A percentile compares a stretch with the other conserved stretches of the same genome.
phyloP scores from a whole-genome alignment of 2,888 invertebrate species.

The Acrobasis repandana region DNA sequence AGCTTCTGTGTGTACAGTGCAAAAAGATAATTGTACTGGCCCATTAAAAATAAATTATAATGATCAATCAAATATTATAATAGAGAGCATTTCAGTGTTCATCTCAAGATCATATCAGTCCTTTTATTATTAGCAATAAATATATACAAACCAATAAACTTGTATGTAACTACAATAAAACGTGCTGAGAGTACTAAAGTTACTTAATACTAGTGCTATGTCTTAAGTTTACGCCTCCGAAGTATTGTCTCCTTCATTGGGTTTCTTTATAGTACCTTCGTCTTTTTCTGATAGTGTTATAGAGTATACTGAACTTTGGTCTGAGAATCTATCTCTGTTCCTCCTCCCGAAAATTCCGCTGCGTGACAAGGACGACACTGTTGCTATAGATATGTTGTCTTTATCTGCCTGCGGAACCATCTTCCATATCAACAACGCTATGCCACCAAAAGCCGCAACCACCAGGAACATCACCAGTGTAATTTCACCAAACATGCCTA shows the following conservation, averaged over 20 bases:
- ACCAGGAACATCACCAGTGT: constrained; percentile 81
- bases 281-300: constrained; percentile 77
- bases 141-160: constrained; percentile 11
- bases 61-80: neutral
- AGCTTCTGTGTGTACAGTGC: constrained; percentile 40
- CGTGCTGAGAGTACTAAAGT: constrained; percentile 41
- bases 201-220: constrained; percentile 26
- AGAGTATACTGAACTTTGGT: constrained; percentile 75
- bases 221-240: constrained; percentile 68
- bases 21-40: constrained; percentile 32
- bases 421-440: constrained; percentile 81
- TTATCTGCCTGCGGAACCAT: constrained; percentile 78
- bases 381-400: constrained; percentile 76
- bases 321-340: constrained; percentile 72
- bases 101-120: constrained; percentile 3
- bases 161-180: constrained; percentile 19
- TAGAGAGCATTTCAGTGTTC: constrained; percentile 8
- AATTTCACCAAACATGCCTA: constrained; percentile 76
- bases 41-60: constrained; percentile 21
- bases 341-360: constrained; percentile 66
- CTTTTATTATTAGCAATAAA: constrained; percentile 2
- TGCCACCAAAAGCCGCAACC: constrained; percentile 82
- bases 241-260: constrained; percentile 70
- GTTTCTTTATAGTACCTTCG: constrained; percentile 60
- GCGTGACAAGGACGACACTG: constrained; percentile 68